Base-by-base conservation (phyloP, 2,113 vertebrate genomes). In the Stigmatopora argus region DNA sequence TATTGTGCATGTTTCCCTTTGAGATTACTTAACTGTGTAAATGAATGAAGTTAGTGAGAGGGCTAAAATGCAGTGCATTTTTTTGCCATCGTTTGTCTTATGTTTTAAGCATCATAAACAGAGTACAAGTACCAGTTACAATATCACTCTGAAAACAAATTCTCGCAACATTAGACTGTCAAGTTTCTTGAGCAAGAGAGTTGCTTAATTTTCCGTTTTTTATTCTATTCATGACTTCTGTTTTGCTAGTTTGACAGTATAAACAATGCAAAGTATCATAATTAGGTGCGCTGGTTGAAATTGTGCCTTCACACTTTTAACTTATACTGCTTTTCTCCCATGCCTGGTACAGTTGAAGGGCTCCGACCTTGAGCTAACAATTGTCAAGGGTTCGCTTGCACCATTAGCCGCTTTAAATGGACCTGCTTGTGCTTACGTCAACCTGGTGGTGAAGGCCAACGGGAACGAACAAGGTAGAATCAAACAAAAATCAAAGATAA, bases 301-400 rank as follows among this genome's bases (percentile, higher is more conserved):
- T 17, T 18, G 14, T 48, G 3, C 19, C 51, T 52, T 10, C 12
- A 52, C 51, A 21, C 51, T 21, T 48, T 17, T 48, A 48, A 57
- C 12, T 48, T 51, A 55, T 11, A 18, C 7, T 69, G 46, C 12
- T n/a, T 66, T 44, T 17, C 19, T n/a, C 10, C 7, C 14, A 31
- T 61, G 12, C 12, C 48, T 45, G 41, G 57, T 66, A 34, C 78
- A 98, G 96, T 83, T 99, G 83, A 99, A 98, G 85, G 93, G 92
- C 4, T 95, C 93, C 5, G 94, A 97, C 71, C 85, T 99, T 84
- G 93, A 95, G 76, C 90, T 99, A 35, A 94, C 93, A 1, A 93
- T 99, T 7, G 90, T 93, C 65, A 90, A 88, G 86, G 93, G 93
- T 1, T 79, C 88, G 0, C 68, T 89, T 17, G 71, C 61, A 8